These are phyloP conservation scores for Leptodirus hochenwartii DNA, from an alignment of 2,888 invertebrate genomes.

Conservation along the genomic window DNA sequence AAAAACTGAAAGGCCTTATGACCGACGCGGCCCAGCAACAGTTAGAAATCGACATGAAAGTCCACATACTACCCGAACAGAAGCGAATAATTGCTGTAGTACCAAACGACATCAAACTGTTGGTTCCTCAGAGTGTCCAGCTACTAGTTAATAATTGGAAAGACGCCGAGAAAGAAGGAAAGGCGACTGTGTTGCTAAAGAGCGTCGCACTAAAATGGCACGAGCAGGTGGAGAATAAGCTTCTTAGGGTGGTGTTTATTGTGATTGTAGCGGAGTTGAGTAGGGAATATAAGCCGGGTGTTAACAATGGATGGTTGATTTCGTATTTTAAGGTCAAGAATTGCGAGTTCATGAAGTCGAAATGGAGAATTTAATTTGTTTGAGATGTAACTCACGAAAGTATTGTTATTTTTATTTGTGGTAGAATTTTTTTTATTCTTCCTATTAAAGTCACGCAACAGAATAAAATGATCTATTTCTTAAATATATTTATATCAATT, in stretches of 20 bases:
- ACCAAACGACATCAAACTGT: slow-evolving; percentile 25
- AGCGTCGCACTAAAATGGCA: slow-evolving; percentile 25
- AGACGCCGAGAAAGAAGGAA: no score
- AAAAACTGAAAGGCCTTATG: slow-evolving; percentile 20
- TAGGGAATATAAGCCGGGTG: slow-evolving; percentile 19
- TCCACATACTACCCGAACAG: no score
- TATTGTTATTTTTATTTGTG: no score
- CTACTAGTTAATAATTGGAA: slow-evolving; percentile 8
- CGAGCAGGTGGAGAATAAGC: slow-evolving; percentile 15
- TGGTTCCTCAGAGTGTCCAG: slow-evolving; percentile 23
- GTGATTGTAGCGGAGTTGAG: slow-evolving; percentile 25
- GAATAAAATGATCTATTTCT: no score
- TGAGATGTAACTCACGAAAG: no score
- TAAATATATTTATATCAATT: no score
- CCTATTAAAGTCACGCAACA: no score
- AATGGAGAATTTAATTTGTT: no score
- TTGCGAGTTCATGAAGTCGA: slow-evolving; percentile 18
- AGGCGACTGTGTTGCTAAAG: slow-evolving; percentile 20
- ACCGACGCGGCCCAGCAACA: slow-evolving; percentile 17
- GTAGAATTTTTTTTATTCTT: no score
- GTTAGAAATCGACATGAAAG: no score
- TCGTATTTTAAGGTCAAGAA: slow-evolving; percentile 22
- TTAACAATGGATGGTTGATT: slow-evolving; percentile 23
- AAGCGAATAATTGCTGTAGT: slow-evolving; percentile 20
- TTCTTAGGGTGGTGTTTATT: slow-evolving; percentile 22